Evolutionary conservation across 2,888 invertebrate genomes (phyloP).

Genomic region (Hemithea aestivaria): DNA sequence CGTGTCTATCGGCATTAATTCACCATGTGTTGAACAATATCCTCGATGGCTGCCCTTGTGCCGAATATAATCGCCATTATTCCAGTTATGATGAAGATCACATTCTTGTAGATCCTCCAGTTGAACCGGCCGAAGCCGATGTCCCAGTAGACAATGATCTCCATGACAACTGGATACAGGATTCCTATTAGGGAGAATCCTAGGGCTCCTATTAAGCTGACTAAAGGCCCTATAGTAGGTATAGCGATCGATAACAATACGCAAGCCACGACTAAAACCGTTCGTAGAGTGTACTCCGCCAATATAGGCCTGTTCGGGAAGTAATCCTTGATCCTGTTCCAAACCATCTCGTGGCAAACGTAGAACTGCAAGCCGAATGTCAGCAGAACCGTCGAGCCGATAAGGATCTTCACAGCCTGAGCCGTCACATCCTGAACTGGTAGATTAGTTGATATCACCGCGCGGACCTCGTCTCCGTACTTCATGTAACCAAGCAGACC

Average conservation of each 20-base stretch:
- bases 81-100: conserved; percentile 29
- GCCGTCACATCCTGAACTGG: conserved; percentile 79
- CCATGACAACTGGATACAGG: conserved; percentile 6
- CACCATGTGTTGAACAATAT: not conserved
- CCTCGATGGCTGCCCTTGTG: not conserved
- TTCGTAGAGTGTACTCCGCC: conserved; percentile 1
- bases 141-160: conserved; percentile 80
- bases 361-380: conserved; percentile 96
- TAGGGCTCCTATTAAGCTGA: not conserved
- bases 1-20: conserved; percentile 1
- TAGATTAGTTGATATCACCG: not conserved
- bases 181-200: conserved; percentile 3
- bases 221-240: not conserved
- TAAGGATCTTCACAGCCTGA: conserved; percentile 82
- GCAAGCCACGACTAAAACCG: not conserved
- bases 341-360: conserved; percentile 91
- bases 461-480: conserved; percentile 84
- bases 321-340: conserved; percentile 84
- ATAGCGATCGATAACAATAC: conserved; percentile 5
- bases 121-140: conserved; percentile 82
- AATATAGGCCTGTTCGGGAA: conserved; percentile 73
- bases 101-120: conserved; percentile 85
- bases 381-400: conserved; percentile 89
- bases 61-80: conserved; percentile 1
- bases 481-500: conserved; percentile 90